Conservation (phyloP, 2,888 invertebrate genomes). For the Micoletzkya japonica region DNA sequence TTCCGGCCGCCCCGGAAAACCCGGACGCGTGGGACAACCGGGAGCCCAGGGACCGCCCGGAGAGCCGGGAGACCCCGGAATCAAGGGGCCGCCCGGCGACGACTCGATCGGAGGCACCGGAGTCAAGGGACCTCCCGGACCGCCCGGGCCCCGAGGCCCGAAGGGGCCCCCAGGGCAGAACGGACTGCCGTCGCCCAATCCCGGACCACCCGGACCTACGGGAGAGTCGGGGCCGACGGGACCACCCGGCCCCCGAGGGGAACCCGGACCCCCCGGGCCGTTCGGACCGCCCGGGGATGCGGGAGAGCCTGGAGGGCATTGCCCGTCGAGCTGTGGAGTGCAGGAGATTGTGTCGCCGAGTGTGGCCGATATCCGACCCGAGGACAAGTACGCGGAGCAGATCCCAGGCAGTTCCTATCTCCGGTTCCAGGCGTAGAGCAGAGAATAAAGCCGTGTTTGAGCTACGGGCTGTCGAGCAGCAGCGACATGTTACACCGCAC, state of each 20-base stretch:
- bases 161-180: constrained; percentile 62
- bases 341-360: constrained; percentile 62
- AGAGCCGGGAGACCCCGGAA: constrained; percentile 60
- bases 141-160: constrained; percentile 60
- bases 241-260: constrained; percentile 61
- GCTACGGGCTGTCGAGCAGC: too few relatives aligned
- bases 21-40: constrained; percentile 59
- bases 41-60: constrained; percentile 56
- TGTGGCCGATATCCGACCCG: constrained; percentile 43
- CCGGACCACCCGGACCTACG: constrained; percentile 60
- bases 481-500: too few relatives aligned
- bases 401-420: constrained; percentile 17
- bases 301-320: constrained; percentile 62
- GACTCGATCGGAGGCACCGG: constrained; percentile 62
- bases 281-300: constrained; percentile 61
- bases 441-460: too few relatives aligned
- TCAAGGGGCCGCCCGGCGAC: constrained; percentile 62
- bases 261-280: constrained; percentile 57
- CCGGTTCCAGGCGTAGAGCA: too few relatives aligned
- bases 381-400: constrained; percentile 26
- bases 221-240: constrained; percentile 56
- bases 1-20: constrained; percentile 58
- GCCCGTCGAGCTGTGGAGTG: constrained; percentile 61
- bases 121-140: constrained; percentile 62
- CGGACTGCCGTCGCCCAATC: constrained; percentile 59